Conservation (phyloP, 2,888 invertebrate species). For the Dascillus cervinus region DNA sequence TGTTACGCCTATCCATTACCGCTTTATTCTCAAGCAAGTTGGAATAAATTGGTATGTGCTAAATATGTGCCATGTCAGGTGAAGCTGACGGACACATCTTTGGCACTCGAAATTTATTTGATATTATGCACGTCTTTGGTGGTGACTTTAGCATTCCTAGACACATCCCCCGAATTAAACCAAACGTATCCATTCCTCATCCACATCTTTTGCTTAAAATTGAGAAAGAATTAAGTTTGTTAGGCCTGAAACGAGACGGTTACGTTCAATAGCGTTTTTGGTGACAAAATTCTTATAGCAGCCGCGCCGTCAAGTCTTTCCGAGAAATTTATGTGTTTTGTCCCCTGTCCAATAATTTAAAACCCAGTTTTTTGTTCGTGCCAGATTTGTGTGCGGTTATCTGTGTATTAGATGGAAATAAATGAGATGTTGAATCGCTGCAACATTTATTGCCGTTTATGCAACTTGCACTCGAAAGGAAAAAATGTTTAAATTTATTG, state of each 20-base stretch:
- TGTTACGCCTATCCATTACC: too few relatives aligned
- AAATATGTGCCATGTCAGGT: too few relatives aligned
- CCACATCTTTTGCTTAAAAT: neutral
- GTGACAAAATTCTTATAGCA: conserved; percentile 20
- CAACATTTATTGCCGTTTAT: conserved; percentile 7
- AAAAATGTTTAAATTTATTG: too few relatives aligned
- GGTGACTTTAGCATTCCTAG: too few relatives aligned
- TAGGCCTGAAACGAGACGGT: conserved; percentile 1
- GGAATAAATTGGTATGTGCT: too few relatives aligned
- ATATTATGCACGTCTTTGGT: too few relatives aligned
- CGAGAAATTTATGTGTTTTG: conserved; percentile 31
- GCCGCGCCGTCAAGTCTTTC: conserved; percentile 28
- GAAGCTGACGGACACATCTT: too few relatives aligned
- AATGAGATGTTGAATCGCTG: conserved; percentile 18
- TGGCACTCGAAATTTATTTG: too few relatives aligned
- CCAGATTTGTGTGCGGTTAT: conserved; percentile 22
- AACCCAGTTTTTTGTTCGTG: conserved; percentile 18
- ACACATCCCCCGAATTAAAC: too few relatives aligned
- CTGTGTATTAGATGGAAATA: conserved; percentile 24
- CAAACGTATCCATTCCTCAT: conserved; percentile 11
- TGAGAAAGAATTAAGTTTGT: neutral
- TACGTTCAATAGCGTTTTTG: conserved; percentile 6
- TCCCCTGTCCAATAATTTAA: conserved; percentile 32
- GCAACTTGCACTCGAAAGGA: too few relatives aligned
- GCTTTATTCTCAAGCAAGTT: too few relatives aligned